These are phyloP conservation scores for Melieria picta DNA, from an alignment of 2,888 invertebrate genomes.

Conservation along the genomic window DNA sequence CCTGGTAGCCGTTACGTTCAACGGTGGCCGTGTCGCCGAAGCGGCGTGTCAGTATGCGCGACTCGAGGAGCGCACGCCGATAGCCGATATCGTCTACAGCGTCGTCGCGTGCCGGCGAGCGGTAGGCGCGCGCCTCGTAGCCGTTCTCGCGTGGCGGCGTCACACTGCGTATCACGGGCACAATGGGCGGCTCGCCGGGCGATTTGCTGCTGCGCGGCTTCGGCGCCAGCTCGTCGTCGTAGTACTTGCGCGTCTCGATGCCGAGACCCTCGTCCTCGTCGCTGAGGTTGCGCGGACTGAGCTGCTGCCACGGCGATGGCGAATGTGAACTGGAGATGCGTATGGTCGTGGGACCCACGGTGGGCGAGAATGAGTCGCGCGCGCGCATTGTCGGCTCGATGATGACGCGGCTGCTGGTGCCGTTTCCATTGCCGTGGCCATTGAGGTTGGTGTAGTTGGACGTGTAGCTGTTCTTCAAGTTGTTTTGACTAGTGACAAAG, in stretches of 20 bases:
- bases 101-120: slow-evolving; percentile 66
- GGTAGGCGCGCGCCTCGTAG: slow-evolving; percentile 65
- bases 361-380: slow-evolving; percentile 38
- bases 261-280: slow-evolving; percentile 86
- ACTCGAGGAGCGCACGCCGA: slow-evolving; percentile 79
- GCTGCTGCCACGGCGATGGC: slow-evolving; percentile 62
- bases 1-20: slow-evolving; percentile 68
- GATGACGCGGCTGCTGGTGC: slow-evolving; percentile 42
- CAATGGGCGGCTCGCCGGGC: slow-evolving; percentile 71
- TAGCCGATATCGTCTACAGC: slow-evolving; percentile 70
- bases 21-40: slow-evolving; percentile 58
- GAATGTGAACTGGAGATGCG: slow-evolving; percentile 57
- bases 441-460: slow-evolving; percentile 39
- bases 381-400: slow-evolving; percentile 27
- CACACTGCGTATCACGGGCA: slow-evolving; percentile 71
- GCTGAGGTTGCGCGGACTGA: slow-evolving; percentile 67
- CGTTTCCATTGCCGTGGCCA: slow-evolving; percentile 27
- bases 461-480: slow-evolving; percentile 38
- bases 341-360: slow-evolving; percentile 50
- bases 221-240: slow-evolving; percentile 63
- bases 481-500: slow-evolving; percentile 50
- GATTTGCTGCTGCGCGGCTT: slow-evolving; percentile 47
- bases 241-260: slow-evolving; percentile 70
- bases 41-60: slow-evolving; percentile 75
- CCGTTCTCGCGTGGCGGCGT: slow-evolving; percentile 64